Evolutionary conservation across 2,888 invertebrate genomes (phyloP).

Genomic region (Corbicula japonica): DNA sequence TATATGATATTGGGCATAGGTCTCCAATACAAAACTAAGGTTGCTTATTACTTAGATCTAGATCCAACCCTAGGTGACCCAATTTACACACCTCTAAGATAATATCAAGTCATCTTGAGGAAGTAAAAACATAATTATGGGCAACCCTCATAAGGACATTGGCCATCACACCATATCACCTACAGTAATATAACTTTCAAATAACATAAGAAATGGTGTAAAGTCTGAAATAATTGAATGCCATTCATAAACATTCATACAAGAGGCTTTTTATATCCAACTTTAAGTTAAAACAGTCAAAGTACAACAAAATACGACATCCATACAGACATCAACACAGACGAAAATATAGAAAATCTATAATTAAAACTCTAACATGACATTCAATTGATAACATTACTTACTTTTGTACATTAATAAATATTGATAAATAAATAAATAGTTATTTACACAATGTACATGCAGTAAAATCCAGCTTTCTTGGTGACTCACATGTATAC

Average conservation of each 20-base stretch:
- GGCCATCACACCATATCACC: too few relatives aligned
- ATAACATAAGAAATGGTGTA: too few relatives aligned
- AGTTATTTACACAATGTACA: constrained; percentile 64
- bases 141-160: too few relatives aligned
- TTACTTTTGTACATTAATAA: background rate
- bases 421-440: constrained; percentile 51
- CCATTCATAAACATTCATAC: background rate
- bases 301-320: background rate
- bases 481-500: constrained; percentile 27
- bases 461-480: background rate
- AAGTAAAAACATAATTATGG: too few relatives aligned
- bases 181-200: too few relatives aligned
- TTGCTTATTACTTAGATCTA: too few relatives aligned
- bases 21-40: too few relatives aligned
- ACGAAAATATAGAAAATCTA: background rate
- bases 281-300: constrained; percentile 1
- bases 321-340: background rate
- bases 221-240: background rate
- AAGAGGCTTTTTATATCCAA: background rate
- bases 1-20: too few relatives aligned
- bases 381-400: background rate
- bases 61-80: too few relatives aligned
- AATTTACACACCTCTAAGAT: too few relatives aligned
- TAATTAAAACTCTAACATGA: background rate
- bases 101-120: too few relatives aligned